Evolutionary conservation across 2,113 vertebrate genomes (phyloP).

Genomic region (Budorcas taxicolor): DNA sequence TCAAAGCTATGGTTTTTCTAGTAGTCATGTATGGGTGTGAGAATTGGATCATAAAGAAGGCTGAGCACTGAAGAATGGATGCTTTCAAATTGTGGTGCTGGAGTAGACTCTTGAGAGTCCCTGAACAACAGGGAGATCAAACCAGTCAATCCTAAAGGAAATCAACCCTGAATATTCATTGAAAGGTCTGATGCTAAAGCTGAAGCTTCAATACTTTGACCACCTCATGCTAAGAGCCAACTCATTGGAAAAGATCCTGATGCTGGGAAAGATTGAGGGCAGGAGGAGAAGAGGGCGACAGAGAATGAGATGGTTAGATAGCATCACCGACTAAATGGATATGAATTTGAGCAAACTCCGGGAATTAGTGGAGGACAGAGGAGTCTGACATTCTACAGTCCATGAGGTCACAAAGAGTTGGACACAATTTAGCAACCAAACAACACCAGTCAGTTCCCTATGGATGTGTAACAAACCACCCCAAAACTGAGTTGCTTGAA

Average conservation of each 20-base stretch:
- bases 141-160: neutral
- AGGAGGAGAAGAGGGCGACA: neutral
- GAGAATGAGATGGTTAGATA: neutral
- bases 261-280: neutral
- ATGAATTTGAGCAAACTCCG: neutral
- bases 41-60: neutral
- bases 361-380: neutral
- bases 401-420: neutral
- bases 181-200: neutral
- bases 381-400: neutral
- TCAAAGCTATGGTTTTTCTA: neutral
- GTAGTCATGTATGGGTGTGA: neutral
- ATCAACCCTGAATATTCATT: neutral
- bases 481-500: neutral
- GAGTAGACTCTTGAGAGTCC: neutral
- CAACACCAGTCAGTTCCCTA: neutral
- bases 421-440: neutral
- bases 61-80: neutral
- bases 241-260: neutral
- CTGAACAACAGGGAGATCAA: neutral
- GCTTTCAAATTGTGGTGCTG: neutral
- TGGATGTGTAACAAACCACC: neutral
- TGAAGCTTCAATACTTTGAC: neutral
- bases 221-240: neutral
- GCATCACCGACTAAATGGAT: neutral